These are phyloP conservation scores for Helarctos malayanus DNA, from an alignment of 2,797 vertebrate genomes.

Conservation along the genomic window DNA sequence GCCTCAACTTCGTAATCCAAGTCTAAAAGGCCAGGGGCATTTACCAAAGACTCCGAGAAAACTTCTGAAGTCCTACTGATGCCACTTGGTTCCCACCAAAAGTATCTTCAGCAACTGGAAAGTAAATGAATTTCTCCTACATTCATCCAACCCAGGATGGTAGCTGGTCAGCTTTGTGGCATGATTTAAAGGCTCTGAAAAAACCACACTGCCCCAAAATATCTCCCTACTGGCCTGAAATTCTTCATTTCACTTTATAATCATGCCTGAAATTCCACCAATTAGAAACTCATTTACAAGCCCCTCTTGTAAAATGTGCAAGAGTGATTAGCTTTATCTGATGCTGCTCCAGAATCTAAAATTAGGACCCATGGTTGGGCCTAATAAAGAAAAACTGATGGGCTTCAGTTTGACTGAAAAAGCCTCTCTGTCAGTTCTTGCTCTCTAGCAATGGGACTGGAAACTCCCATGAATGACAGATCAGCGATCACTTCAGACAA, in stretches of 20 bases:
- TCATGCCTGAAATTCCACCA: constrained; percentile 81
- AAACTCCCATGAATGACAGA: constrained; percentile 66
- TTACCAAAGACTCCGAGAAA: background rate
- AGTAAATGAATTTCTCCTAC: constrained; percentile 33
- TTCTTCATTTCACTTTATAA: constrained; percentile 80
- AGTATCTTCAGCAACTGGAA: background rate
- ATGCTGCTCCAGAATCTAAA: constrained; percentile 81
- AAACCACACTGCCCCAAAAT: constrained; percentile 75
- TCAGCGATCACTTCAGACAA: constrained; percentile 50
- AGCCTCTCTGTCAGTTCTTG: constrained; percentile 66
- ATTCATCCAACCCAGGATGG: background rate
- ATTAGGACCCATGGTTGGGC: constrained; percentile 82
- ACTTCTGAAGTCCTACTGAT: background rate
- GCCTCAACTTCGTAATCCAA: background rate
- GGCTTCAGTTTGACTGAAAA: constrained; percentile 77
- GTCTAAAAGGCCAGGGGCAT: background rate
- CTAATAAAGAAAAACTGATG: constrained; percentile 84
- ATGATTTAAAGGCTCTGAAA: constrained; percentile 69
- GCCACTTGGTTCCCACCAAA: background rate
- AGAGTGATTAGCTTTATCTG: constrained; percentile 84
- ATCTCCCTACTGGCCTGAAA: constrained; percentile 77
- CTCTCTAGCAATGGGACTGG: constrained; percentile 56
- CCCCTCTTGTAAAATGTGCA: constrained; percentile 84
- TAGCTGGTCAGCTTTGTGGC: constrained; percentile 46
- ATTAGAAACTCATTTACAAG: constrained; percentile 84